Conservation (phyloP, 1,140 invertebrate species). For the Cryptotermes secundus region DNA sequence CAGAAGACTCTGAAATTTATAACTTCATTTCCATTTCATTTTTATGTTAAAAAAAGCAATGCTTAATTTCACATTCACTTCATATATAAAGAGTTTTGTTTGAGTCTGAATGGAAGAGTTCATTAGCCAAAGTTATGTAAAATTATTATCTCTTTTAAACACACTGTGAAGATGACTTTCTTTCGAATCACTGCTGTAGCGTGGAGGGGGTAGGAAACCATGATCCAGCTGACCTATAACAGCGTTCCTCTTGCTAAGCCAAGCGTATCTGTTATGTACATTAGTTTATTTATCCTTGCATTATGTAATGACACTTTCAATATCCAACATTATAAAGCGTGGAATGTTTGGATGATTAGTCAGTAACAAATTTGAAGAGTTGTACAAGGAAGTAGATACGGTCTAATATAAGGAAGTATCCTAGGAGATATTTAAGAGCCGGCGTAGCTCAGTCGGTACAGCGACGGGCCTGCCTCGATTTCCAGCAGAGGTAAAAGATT, state of each 20-base stretch:
- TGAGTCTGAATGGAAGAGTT: not conserved
- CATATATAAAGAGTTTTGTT: not conserved
- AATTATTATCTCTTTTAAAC: not conserved
- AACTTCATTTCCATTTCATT: not conserved
- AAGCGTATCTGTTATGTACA: not conserved
- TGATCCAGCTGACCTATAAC: not conserved
- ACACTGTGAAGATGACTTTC: not conserved
- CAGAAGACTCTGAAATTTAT: not conserved
- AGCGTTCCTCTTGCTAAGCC: not conserved
- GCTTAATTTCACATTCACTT: not conserved
- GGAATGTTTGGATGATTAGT: no score
- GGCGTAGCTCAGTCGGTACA: no score
- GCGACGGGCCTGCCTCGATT: no score
- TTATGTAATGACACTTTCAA: no score
- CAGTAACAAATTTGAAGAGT: no score
- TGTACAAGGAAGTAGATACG: no score
- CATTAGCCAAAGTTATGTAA: not conserved
- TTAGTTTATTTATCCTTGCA: no score
- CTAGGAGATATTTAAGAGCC: no score
- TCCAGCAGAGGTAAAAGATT: no score
- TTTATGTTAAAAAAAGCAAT: not conserved
- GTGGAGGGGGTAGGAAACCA: not conserved
- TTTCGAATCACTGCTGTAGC: not conserved
- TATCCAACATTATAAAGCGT: no score
- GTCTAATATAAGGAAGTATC: no score